Conservation (phyloP, 2,113 vertebrate genomes). For the Nothocercus julius region DNA sequence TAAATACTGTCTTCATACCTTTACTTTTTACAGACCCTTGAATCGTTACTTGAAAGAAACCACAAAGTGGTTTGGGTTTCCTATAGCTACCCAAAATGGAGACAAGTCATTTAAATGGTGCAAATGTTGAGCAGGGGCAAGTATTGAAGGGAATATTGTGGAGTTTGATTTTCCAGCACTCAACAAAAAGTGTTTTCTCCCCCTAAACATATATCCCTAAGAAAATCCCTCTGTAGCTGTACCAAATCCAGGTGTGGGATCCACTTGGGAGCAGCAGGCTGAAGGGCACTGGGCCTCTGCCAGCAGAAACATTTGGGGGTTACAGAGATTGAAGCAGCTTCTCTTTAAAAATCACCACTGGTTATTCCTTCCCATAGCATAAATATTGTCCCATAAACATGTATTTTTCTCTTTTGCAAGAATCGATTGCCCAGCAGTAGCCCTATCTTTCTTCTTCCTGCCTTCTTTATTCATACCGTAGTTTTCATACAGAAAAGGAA, state of each 20-base stretch:
- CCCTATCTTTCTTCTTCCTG: background rate
- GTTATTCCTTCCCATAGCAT: conserved; percentile 2
- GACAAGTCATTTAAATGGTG: background rate
- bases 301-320: conserved; percentile 34
- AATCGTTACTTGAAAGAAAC: background rate
- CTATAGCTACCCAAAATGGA: background rate
- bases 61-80: background rate
- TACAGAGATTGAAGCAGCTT: background rate
- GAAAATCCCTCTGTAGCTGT: background rate
- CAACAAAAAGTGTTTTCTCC: background rate
- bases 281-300: background rate
- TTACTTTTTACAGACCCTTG: background rate
- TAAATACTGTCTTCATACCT: background rate
- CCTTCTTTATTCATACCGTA: background rate
- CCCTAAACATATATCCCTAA: background rate
- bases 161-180: background rate
- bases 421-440: conserved; percentile 19
- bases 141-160: background rate
- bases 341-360: conserved; percentile 37
- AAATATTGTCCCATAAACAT: conserved; percentile 37
- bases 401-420: conserved; percentile 36
- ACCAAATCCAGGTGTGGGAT: background rate
- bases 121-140: background rate
- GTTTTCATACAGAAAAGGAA: background rate
- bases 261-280: background rate